These are phyloP conservation scores for Hormiphora californensis DNA, from an alignment of 37 sponge, comb jelly and placozoan genomes.

Conservation along the genomic window DNA sequence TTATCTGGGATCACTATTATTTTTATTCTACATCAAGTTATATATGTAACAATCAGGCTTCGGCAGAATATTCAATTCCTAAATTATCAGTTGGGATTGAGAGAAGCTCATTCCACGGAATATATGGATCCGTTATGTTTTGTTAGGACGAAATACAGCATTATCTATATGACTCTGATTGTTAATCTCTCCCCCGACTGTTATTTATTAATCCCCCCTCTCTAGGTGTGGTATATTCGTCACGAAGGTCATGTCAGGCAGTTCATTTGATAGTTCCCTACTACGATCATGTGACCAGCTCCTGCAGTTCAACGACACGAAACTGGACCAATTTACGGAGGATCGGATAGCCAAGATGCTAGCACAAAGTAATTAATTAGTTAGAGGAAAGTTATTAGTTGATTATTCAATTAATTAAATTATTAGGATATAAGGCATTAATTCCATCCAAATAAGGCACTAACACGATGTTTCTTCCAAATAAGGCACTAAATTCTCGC, in stretches of 20 bases:
- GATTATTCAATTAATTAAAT: not conserved
- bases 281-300: not conserved
- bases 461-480: not conserved
- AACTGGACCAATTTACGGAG: conserved; percentile 15
- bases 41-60: too few species aligned
- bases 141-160: too few species aligned
- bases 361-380: not conserved
- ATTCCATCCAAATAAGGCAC: not conserved
- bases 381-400: not conserved
- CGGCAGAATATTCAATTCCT: too few species aligned
- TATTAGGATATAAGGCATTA: not conserved
- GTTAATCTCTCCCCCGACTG: too few species aligned
- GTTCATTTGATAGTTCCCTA: not conserved
- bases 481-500: not conserved
- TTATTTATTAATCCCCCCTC: too few species aligned
- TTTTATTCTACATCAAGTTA: too few species aligned
- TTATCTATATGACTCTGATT: too few species aligned
- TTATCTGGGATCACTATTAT: too few species aligned
- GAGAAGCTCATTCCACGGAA: too few species aligned
- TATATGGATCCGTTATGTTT: too few species aligned
- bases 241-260: not conserved
- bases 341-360: conserved; percentile 21
- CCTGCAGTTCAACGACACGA: conserved; percentile 28
- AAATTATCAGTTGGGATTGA: too few species aligned
- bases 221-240: conserved; percentile 5